Conservation (phyloP, 2,888 invertebrate species). For the Graphium colonna region DNA sequence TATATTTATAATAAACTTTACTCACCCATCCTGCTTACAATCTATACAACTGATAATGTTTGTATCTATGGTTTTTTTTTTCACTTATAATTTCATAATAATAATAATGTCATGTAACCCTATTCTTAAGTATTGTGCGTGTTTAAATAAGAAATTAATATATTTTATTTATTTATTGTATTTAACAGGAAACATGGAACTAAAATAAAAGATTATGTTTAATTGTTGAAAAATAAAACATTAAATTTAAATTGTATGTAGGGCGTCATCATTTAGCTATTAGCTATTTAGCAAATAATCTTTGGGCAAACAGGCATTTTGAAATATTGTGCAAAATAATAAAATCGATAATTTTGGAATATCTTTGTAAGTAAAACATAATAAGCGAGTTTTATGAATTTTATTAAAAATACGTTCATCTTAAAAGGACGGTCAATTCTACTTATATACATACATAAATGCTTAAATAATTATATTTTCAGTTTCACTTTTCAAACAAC, state of each 20-base stretch:
- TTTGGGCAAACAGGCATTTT: not conserved
- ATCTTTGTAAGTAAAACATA: conserved; percentile 17
- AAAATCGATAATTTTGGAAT: not conserved
- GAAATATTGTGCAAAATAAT: conserved; percentile 2
- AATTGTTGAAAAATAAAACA: not conserved
- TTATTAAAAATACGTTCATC: conserved; percentile 36
- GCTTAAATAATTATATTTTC: conserved; percentile 25
- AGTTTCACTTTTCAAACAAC: conserved; percentile 13
- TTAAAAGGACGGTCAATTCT: conserved; percentile 33
- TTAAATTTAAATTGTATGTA: no score
- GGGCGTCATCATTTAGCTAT: no score
- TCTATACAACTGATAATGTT: no score
- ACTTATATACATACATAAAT: conserved; percentile 32
- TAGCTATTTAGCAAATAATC: not conserved
- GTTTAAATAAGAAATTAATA: no score
- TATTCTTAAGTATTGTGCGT: no score
- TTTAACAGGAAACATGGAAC: not conserved
- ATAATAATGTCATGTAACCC: no score
- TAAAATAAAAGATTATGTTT: not conserved
- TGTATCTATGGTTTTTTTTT: no score
- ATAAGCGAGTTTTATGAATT: conserved; percentile 26
- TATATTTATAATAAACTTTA: no score
- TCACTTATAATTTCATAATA: no score
- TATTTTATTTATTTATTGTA: no score
- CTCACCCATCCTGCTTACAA: no score